Percentiles rank a stretch among this genome's conserved stretches.
Evolutionary conservation across 2,113 vertebrate species (phyloP).

Genomic region (Clarias gariepinus): DNA sequence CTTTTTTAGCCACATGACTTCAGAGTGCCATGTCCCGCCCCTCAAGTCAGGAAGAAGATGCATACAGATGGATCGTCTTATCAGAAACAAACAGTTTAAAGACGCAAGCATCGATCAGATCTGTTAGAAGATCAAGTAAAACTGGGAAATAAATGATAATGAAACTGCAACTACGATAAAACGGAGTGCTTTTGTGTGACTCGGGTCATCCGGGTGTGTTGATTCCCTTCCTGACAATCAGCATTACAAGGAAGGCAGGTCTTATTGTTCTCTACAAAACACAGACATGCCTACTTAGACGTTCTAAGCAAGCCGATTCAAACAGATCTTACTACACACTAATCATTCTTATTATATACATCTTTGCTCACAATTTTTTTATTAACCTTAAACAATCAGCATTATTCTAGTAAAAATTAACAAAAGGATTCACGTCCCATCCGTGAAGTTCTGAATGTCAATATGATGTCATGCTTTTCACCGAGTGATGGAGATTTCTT

Average conservation of each 20-base stretch:
- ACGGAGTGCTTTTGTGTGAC: too few species aligned
- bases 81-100: constrained; percentile 3
- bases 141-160: not conserved
- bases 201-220: not conserved
- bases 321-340: not conserved
- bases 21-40: constrained; percentile 27
- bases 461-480: not conserved
- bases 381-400: not conserved
- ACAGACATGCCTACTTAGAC: not conserved
- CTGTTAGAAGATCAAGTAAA: not conserved
- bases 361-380: not conserved
- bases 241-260: not conserved
- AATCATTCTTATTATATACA: not conserved
- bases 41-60: constrained; percentile 20
- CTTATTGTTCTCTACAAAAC: not conserved
- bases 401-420: not conserved
- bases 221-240: not conserved
- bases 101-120: not conserved
- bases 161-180: not conserved
- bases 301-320: not conserved
- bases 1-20: constrained; percentile 38
- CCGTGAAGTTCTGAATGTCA: not conserved
- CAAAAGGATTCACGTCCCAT: not conserved
- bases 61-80: constrained; percentile 16
- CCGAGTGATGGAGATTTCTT: constrained; percentile 21